Base-by-base conservation (phyloP, 2,797 vertebrate genomes). In the Triplophysa bombifrons region DNA sequence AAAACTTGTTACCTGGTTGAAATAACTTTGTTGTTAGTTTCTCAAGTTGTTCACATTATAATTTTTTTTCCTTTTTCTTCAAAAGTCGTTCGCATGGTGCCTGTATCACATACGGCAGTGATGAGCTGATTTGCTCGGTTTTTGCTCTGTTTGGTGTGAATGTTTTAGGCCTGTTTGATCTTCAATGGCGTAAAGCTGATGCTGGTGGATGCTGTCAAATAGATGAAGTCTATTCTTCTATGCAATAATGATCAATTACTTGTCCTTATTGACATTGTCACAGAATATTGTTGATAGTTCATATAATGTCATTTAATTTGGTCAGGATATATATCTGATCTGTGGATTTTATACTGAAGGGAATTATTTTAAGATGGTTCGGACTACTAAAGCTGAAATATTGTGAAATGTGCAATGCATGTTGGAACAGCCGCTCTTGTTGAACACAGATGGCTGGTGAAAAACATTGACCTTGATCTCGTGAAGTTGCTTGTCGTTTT, bases 221-320 rank as follows among this genome's bases (percentile, higher is more conserved):
- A 46, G 55, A 41, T 72, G 82, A 87, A 88, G 85, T 90, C 87
- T 87, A 86, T 89, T 76, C 91, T 89, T 88, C 90, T 93, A 93
- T 93, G 92, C 92, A 93, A 91, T 86, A 83, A 88, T 86, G 4
- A 50, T 88, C 80, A 88, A 80, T 72, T 48, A 87, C 77, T 66
- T 53, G 56, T 64, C 80, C 22, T 67, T 61, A 25, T 10, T 51
- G 30, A 41, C 34, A 3, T 25, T 70, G 34, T 22, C 5, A 13
- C 51, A 61, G 9, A 68, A 27, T 48, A 67, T n/a, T 2, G 22
- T 44, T 67, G 22, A 30, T 58, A 50, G 9, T 75, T 77, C 9
- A 16, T 48, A 46, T 70, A 20, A 48, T 58, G 11, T 55, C 27
- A 22, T 64, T 78, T 38, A 60, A 5, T 56, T 48, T 22, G 66